These are phyloP conservation scores for Excalfactoria chinensis DNA, from an alignment of 2,113 vertebrate species.

Conservation along the genomic window DNA sequence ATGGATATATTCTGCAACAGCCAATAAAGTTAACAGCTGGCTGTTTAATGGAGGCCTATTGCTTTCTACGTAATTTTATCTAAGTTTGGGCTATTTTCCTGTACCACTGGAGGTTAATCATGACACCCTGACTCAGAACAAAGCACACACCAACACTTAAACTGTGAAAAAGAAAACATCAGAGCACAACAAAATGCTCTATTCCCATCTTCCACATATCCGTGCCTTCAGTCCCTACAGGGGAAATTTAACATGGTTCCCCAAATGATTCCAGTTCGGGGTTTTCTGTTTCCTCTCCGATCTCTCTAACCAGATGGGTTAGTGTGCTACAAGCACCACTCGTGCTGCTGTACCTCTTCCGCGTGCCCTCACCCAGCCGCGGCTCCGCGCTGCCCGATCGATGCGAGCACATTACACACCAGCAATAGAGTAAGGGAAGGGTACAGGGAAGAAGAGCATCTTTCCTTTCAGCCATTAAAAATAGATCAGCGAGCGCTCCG, in stretches of 20 bases:
- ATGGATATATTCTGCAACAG: neutral
- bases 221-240: neutral
- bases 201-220: neutral
- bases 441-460: slow-evolving; percentile 52
- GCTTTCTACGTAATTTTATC: neutral
- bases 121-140: slow-evolving; percentile 10
- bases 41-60: neutral
- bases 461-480: slow-evolving; percentile 80
- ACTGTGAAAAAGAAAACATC: neutral
- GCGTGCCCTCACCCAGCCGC: slow-evolving; percentile 62
- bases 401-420: slow-evolving; percentile 68
- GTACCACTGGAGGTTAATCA: neutral
- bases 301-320: slow-evolving; percentile 2
- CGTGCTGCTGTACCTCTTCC: slow-evolving; percentile 52
- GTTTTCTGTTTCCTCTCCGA: neutral
- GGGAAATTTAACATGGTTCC: slow-evolving; percentile 7
- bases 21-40: slow-evolving; percentile 50
- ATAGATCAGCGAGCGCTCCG: slow-evolving; percentile 63
- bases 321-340: slow-evolving; percentile 1
- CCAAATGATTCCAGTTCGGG: neutral
- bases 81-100: neutral
- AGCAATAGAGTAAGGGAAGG: slow-evolving; percentile 57
- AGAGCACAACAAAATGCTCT: neutral
- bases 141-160: slow-evolving; percentile 7
- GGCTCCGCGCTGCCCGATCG: slow-evolving; percentile 62